Conservation (phyloP, 2,888 invertebrate species). For the Dryobotodes eremita region DNA sequence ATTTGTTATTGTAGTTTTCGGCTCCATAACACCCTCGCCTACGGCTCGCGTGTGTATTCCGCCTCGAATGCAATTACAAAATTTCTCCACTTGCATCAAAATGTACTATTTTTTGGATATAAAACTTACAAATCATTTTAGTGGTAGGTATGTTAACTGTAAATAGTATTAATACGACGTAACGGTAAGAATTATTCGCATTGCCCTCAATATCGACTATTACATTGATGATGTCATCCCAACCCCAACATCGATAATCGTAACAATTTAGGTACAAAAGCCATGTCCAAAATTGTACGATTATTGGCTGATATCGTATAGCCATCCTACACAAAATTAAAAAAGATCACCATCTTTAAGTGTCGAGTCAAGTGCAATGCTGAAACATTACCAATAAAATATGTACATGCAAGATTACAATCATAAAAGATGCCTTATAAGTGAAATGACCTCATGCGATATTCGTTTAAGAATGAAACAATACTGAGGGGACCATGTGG, state of each 20-base stretch:
- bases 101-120: not conserved
- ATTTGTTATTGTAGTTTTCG: too few relatives aligned
- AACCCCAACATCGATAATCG: not conserved
- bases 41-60: too few relatives aligned
- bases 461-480: slow-evolving; percentile 32
- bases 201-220: not conserved
- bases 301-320: slow-evolving; percentile 20
- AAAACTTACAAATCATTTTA: not conserved
- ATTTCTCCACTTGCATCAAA: too few relatives aligned
- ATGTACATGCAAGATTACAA: slow-evolving; percentile 19
- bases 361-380: slow-evolving; percentile 26
- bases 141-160: not conserved
- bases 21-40: too few relatives aligned
- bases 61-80: too few relatives aligned
- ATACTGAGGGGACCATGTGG: slow-evolving; percentile 4
- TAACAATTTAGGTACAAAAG: slow-evolving; percentile 12
- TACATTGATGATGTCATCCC: slow-evolving; percentile 14
- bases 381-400: slow-evolving; percentile 52
- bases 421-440: slow-evolving; percentile 44
- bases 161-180: not conserved
- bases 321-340: slow-evolving; percentile 48
- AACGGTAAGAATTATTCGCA: not conserved
- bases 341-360: slow-evolving; percentile 1
- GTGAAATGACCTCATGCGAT: slow-evolving; percentile 47
- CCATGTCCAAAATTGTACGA: slow-evolving; percentile 19